These are phyloP conservation scores for Dryobotodes eremita DNA, from an alignment of 2,888 invertebrate species.

Conservation along the genomic window DNA sequence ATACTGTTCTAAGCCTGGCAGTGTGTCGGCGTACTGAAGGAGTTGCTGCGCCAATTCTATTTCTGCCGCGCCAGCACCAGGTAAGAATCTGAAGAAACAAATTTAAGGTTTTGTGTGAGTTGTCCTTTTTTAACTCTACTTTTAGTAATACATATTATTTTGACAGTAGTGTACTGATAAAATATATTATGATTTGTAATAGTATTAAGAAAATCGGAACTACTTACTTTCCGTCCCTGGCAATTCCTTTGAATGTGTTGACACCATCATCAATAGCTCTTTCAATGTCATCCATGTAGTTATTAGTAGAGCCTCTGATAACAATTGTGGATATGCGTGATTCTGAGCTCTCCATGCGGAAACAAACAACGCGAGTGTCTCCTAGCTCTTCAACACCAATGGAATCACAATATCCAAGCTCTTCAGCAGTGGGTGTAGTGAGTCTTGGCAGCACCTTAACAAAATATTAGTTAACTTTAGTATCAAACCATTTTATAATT, in stretches of 20 bases:
- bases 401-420: conserved; percentile 97
- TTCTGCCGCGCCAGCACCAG: conserved; percentile 99
- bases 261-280: conserved; percentile 99
- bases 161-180: not conserved
- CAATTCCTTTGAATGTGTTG: conserved; percentile 98
- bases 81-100: conserved; percentile 91
- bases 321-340: conserved; percentile 98
- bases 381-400: conserved; percentile 98
- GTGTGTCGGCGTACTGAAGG: conserved; percentile 96
- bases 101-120: not conserved
- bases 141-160: not conserved
- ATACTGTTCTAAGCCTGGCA: conserved; percentile 99
- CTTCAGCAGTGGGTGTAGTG: conserved; percentile 95
- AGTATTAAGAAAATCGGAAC: not conserved
- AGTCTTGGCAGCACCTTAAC: conserved; percentile 91
- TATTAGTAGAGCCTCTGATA: conserved; percentile 98
- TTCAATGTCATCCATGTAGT: conserved; percentile 99
- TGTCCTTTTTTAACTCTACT: not conserved
- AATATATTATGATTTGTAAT: not conserved
- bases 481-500: not conserved
- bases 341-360: conserved; percentile 95
- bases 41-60: conserved; percentile 97
- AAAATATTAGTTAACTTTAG: conserved; percentile 2
- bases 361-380: conserved; percentile 98
- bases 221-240: conserved; percentile 92